Evolutionary conservation across 2,888 invertebrate species (phyloP), one percentile per base, ranked within the genome.

Genomic region (Drosophila subquinaria): DNA sequence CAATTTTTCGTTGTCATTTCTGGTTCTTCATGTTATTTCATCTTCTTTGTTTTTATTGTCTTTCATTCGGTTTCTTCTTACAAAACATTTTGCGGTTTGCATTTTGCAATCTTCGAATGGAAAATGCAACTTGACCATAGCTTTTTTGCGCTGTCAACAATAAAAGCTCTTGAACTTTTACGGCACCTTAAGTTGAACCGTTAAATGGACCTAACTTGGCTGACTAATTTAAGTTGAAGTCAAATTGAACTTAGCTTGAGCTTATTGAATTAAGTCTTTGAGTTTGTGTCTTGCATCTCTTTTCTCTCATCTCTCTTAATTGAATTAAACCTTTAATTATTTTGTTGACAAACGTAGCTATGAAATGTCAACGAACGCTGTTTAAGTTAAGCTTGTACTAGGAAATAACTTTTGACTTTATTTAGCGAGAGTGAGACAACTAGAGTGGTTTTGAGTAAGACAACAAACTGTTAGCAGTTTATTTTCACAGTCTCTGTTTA

Each of bases 321-420:
- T 79, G 43, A 88, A 79, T 82, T 82, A 79, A 59, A 50, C 40
- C 42, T 61, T 85, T 60, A 71, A 85, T 76, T 88, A 47, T 60
- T 85, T 72, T 85, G 69, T 82, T 82, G 71, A 70, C 86, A 73
- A 48, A 52, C 57, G 15, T 43, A 42, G 27, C 20, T 42, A 27
- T 23, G 33, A 50, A 53, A 66, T 51, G 88, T 70, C 82, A 88
- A 63, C 63, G 82, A 69, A 79, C 69, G 55, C n/a, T n/a, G n/a
- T 45, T 61, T 38, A 59, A 42, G 42, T 43, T 27, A 30, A 13
- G 20, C 15, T 17, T 35, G 1, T 27, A 23, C 36, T 61, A 63
- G 60, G 48, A 60, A 68, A 43, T 53, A 17, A 43, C 4, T 23
- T 13, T 4, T 40, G 30, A 9, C 13, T 53, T 27, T 45, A n/a